A percentile compares a stretch with the other conserved stretches of the same genome.
Evolutionary conservation across 2,797 vertebrate species (phyloP).

Genomic region (Potorous gilbertii): DNA sequence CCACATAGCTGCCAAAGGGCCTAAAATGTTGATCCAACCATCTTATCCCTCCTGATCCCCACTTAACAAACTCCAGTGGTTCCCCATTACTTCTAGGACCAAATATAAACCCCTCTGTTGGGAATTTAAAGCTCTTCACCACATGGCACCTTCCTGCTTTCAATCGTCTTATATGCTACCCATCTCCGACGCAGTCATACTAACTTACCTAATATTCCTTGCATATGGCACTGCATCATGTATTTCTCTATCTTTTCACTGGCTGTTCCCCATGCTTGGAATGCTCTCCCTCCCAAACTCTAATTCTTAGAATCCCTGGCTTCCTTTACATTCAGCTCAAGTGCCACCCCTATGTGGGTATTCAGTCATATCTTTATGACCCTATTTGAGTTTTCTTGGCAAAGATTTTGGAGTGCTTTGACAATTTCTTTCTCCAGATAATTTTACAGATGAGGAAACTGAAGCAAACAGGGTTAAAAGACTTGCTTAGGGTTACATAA

Average conservation of each 20-base stretch:
- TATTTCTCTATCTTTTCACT: neutral
- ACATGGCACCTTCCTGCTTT: neutral
- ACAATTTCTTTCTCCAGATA: neutral
- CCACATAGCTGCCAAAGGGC: too few species aligned
- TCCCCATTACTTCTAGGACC: neutral
- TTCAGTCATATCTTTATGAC: neutral
- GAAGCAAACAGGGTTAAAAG: neutral
- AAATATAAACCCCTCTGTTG: neutral
- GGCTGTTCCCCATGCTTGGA: neutral
- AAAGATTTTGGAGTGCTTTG: neutral
- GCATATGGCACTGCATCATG: neutral
- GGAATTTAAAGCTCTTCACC: neutral
- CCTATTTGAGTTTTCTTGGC: neutral
- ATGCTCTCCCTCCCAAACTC: neutral
- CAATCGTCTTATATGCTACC: neutral
- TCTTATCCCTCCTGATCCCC: neutral
- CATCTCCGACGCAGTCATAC: neutral
- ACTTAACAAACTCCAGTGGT: neutral
- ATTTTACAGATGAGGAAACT: neutral
- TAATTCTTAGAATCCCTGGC: neutral
- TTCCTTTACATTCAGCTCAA: neutral
- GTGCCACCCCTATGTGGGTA: neutral
- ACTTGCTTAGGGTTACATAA: neutral
- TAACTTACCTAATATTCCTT: neutral
- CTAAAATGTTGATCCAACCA: neutral